Conservation (phyloP, 2,888 invertebrate genomes). For the Lucinisca nassula region DNA sequence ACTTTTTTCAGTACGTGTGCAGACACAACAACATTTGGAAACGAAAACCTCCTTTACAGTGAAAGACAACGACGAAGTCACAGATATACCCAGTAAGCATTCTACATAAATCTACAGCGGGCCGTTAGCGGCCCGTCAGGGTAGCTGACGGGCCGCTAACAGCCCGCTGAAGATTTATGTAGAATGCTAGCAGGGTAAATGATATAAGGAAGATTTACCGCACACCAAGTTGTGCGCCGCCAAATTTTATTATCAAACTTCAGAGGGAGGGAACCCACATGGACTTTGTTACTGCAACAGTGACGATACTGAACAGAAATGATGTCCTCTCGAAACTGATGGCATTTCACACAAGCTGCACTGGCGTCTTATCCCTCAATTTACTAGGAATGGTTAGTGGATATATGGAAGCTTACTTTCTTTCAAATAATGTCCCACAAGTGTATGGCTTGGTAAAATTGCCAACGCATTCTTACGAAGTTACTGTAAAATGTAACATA, state of each 20-base stretch:
- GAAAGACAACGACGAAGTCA: constrained; percentile 30
- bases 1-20: constrained; percentile 31
- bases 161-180: no score
- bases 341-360: constrained; percentile 29
- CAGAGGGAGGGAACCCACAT: constrained; percentile 49
- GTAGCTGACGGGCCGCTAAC: no score
- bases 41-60: constrained; percentile 54
- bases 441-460: constrained; percentile 55
- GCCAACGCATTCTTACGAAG: constrained; percentile 25
- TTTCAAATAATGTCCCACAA: constrained; percentile 25
- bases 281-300: constrained; percentile 46
- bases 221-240: constrained; percentile 34
- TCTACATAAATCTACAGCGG: no score
- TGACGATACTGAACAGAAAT: not conserved
- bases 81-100: no score
- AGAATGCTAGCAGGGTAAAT: no score
- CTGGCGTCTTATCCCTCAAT: constrained; percentile 41
- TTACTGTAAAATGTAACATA: constrained; percentile 43
- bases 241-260: constrained; percentile 35
- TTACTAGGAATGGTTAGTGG: constrained; percentile 42
- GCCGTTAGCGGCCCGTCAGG: no score
- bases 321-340: constrained; percentile 29
- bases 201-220: constrained; percentile 45
- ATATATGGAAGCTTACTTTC: constrained; percentile 37
- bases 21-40: constrained; percentile 33